Conservation (phyloP, 1,140 invertebrate genomes). For the Dinothrombium tinctorium region DNA sequence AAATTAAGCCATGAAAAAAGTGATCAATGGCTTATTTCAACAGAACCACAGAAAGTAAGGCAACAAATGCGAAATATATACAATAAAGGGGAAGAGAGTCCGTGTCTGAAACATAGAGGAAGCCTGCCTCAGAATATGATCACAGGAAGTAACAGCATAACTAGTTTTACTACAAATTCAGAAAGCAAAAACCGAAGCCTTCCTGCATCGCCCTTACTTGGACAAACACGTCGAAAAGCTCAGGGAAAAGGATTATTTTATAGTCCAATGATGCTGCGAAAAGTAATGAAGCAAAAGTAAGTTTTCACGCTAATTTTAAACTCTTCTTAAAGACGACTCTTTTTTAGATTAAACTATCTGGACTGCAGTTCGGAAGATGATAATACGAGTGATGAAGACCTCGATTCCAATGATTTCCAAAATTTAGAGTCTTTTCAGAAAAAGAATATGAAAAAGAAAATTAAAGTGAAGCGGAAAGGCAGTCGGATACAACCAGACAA, state of each 20-base stretch:
- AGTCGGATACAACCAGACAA: conserved; percentile 6
- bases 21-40: too few relatives aligned
- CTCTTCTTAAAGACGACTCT: background rate
- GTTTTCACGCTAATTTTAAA: conserved; percentile 27
- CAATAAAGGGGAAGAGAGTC: too few relatives aligned
- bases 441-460: conserved; percentile 52
- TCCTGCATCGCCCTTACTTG: conserved; percentile 5
- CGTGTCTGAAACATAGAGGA: background rate
- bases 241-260: conserved; percentile 14
- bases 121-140: background rate
- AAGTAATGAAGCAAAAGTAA: conserved; percentile 15
- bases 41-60: background rate
- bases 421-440: conserved; percentile 86
- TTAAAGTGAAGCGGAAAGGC: conserved; percentile 15
- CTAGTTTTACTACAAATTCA: background rate
- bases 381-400: conserved; percentile 9
- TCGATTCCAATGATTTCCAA: conserved; percentile 36
- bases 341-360: conserved; percentile 11
- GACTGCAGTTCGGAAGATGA: conserved; percentile 54
- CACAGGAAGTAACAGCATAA: background rate
- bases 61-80: background rate
- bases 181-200: conserved; percentile 2
- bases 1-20: too few relatives aligned
- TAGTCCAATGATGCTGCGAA: conserved; percentile 16
- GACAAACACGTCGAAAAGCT: background rate